Evolutionary conservation across 1,140 invertebrate species (phyloP), one percentile per base, ranked within the genome.

Genomic region (Maniola jurtina): DNA sequence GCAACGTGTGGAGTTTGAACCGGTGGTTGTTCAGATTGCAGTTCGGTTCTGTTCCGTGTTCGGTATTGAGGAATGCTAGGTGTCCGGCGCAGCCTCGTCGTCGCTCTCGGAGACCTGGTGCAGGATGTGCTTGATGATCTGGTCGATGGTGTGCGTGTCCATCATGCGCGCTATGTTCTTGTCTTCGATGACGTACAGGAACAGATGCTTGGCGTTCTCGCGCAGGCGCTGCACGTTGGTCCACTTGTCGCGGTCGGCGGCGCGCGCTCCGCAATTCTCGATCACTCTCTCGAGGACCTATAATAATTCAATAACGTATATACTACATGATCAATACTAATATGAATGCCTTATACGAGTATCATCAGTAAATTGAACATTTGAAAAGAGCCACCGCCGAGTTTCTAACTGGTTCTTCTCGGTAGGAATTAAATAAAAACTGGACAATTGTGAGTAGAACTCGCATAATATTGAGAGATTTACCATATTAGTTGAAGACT

Each of bases 131-230:
- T 66, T 77, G 59, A 90, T 72, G 60, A 89, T 80, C 70, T 90
- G 85, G 66, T 90, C 88, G 34, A 90, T 90, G 67, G 88, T 90
- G 72, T 89, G 82, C 6, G 83, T 88, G 71, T 79, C 75, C 33
- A 90, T 76, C 88, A 90, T 88, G 16, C 78, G 77, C 9, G 80
- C 70, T 34, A 90, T 79, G 64, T 72, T 77, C 58, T 76, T 76
- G 66, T 90, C 88, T 47, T 90, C 86, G 3, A 88, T 77, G 10
- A 84, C 88, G 67, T 84, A 79, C 14, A 90, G 70, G 73, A 90
- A 88, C 60, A 90, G 70, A 52, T 86, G 84, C 64, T 90, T 90
- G 34, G 84, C 66, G 75, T 90, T 90, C 72, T 90, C 88, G 5
- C 88, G 75, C 42, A 90, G 78, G 25, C 88, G 71, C 68, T 88